Base-by-base conservation (phyloP, 2,888 invertebrate genomes). In the Helicoverpa assulta region DNA sequence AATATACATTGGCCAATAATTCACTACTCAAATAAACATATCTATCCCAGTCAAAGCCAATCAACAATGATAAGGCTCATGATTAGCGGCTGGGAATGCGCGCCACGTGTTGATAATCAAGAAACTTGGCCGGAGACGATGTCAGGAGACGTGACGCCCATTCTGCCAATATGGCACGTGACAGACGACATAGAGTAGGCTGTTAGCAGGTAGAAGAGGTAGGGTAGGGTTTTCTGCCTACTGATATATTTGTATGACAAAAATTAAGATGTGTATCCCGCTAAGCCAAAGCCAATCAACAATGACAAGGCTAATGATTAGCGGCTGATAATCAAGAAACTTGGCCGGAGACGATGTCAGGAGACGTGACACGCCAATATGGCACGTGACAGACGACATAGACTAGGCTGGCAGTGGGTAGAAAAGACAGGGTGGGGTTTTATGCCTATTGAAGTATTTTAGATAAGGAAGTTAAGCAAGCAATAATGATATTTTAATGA, bases 91-190 rank as follows among this genome's bases (percentile, higher is more conserved):
- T 89, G 86, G 78, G 86, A 86, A 94, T 94, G 93, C 94, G 78
- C 86, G 67, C 89, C 93, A 89, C 93, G 94, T 93, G 91, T 89
- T 89, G 90, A 92, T 93, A 94, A 93, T 94, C 94, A 93, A 92
- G 90, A 91, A 93, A 94, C 87, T 93, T 93, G 92, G 90, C 90
- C 88, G 84, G 78, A 89, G 89, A 89, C 89, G 91, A 87, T 86
- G 88, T 87, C 88, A 86, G 84, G 85, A 78, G 89, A 94, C 94
- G 93, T 94, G 93, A 89, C 89, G 85, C 84, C 88, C 92, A 91
- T 93, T 90, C 90, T 84, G 85, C 87, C 93, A 90, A 91, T 90
- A 90, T 84, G 91, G 90, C 89, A 89, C 92, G 90, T 92, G 91
- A 89, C 76, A 65, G 75, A 72, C 18, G 79, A 73, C 86, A 85